These are phyloP conservation scores for Anastrepha ludens DNA, from an alignment of 1,140 invertebrate species.

Conservation along the genomic window DNA sequence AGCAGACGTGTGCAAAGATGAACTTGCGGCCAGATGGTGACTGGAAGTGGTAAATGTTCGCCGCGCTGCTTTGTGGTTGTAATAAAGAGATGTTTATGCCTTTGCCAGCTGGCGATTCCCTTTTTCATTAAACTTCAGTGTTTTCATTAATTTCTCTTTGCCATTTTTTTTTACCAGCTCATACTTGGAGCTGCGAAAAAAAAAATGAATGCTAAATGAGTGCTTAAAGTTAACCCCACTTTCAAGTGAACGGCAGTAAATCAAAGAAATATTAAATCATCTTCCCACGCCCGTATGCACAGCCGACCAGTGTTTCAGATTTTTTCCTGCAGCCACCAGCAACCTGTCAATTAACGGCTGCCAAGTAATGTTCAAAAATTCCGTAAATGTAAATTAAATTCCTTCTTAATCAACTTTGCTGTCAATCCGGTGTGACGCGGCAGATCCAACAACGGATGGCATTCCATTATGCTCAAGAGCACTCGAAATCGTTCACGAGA, in stretches of 20 bases:
- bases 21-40: not conserved
- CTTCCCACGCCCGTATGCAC: not conserved
- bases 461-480: not conserved
- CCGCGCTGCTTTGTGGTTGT: conserved; percentile 24
- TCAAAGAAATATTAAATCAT: not conserved
- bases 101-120: not conserved
- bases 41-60: conserved; percentile 20
- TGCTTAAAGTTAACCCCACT: not conserved
- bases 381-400: conserved; percentile 45
- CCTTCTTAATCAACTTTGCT: conserved; percentile 23
- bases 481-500: not conserved
- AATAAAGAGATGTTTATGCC: conserved; percentile 49
- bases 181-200: not conserved
- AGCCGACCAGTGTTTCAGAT: not conserved
- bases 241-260: not conserved
- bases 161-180: not conserved
- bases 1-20: not conserved
- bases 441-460: not conserved
- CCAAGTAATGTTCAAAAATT: conserved; percentile 30
- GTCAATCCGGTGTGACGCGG: not conserved
- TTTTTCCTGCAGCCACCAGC: not conserved
- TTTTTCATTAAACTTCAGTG: conserved; percentile 39
- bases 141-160: conserved; percentile 3
- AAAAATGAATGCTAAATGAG: not conserved
- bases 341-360: not conserved